These are phyloP conservation scores for Pseudopipra pipra DNA, from an alignment of 2,113 vertebrate species.

Conservation along the genomic window DNA sequence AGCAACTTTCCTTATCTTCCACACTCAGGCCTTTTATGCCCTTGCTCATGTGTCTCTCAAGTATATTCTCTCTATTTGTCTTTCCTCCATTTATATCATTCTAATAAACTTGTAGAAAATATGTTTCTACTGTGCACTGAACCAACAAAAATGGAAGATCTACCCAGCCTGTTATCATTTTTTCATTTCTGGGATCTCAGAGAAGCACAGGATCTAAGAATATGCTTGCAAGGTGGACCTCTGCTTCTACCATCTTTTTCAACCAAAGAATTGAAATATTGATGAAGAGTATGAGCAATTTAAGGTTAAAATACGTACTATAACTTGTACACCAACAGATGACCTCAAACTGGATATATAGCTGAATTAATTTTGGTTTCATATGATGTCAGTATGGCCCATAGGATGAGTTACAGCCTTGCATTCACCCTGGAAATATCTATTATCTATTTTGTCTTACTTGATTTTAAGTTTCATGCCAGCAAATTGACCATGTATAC, in stretches of 20 bases:
- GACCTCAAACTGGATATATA: slow-evolving; percentile 25
- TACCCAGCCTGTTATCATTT: not conserved
- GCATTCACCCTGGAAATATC: slow-evolving; percentile 38
- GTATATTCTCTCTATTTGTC: not conserved
- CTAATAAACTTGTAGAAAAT: not conserved
- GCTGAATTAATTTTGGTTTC: slow-evolving; percentile 47
- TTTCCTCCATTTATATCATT: not conserved
- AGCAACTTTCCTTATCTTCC: not conserved
- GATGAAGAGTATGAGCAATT: not conserved
- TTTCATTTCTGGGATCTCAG: not conserved
- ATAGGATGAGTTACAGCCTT: slow-evolving; percentile 50
- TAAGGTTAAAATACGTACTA: not conserved
- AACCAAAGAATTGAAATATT: not conserved
- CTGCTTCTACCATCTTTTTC: not conserved
- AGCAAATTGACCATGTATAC: slow-evolving; percentile 67
- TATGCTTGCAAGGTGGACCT: not conserved
- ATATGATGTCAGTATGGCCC: slow-evolving; percentile 47
- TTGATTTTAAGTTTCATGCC: slow-evolving; percentile 63
- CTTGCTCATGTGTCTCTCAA: not conserved
- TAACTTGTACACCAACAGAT: not conserved
- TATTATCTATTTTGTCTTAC: slow-evolving; percentile 63
- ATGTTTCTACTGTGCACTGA: not conserved
- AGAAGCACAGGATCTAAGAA: not conserved
- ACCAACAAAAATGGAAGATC: not conserved
- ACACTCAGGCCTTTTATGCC: not conserved